Conservation (phyloP, 2,888 invertebrate species). For the Elysia crispata region DNA sequence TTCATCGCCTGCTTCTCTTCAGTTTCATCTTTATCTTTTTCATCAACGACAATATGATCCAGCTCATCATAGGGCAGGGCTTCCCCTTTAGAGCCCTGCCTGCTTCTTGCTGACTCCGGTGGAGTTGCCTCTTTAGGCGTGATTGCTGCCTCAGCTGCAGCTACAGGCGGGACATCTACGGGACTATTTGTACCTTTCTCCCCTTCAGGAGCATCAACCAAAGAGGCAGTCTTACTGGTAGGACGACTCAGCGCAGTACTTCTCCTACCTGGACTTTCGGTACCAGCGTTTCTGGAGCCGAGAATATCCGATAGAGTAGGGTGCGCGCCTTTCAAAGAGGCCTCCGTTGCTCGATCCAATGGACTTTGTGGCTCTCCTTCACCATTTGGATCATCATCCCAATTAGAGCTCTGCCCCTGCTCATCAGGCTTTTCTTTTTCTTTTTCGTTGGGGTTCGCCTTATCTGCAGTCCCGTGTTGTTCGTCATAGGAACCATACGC, state of each 20-base stretch:
- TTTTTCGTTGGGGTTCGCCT: background rate
- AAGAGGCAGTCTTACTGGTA: background rate
- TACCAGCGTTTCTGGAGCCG: background rate
- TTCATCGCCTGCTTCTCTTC: conserved; percentile 1
- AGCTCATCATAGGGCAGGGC: too few species aligned
- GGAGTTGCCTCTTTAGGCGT: too few species aligned
- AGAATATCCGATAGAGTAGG: background rate
- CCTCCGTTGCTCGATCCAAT: conserved; percentile 6
- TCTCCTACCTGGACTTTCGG: background rate
- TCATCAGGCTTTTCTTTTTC: background rate
- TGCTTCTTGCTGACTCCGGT: too few species aligned
- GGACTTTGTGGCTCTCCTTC: background rate
- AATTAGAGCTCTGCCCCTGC: background rate
- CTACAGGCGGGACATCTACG: background rate
- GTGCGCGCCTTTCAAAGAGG: conserved; percentile 24
- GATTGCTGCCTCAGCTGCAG: too few species aligned
- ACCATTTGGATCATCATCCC: background rate
- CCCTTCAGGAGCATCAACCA: background rate
- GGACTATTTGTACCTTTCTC: background rate
- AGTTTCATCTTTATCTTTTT: background rate
- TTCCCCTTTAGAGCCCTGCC: background rate
- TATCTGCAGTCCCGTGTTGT: background rate
- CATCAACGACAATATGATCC: background rate
- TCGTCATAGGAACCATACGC: conserved; percentile 17
- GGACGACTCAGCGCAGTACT: background rate